Base-by-base conservation (phyloP, 2,888 invertebrate genomes). In the Bellardia pandia region DNA sequence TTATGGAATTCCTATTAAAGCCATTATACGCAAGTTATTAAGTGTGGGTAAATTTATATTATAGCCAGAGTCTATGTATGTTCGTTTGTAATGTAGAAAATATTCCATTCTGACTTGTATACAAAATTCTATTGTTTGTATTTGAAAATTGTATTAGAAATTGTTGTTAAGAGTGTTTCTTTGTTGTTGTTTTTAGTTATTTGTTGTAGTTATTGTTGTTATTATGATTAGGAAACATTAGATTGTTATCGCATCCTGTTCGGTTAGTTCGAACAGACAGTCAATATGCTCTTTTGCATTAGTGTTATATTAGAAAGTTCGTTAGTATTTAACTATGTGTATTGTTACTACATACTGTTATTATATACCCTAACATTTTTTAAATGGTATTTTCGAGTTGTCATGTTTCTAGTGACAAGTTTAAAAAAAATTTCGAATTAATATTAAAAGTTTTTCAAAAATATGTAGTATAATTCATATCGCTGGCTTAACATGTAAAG, bases 221-320 rank as follows among this genome's bases (percentile, higher is more conserved):
- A 76, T 80, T 80, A 77, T 85, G 76, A 72, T 77, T 53, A 64
- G 71, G 58, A 72, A 66, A 77, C 77, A 66, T 81, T 81, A 30
- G 51, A 76, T 72, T 81, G 76, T 66, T 85, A 75, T 85, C 75
- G 53, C 23, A 53, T 74, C 45, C 74, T 74, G 23, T 81, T 30
- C 14, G 8, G 48, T 64, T 66, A 58, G 58, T 58, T 81, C 53
- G 40, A 42, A 53, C 14, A 75, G 68, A 53, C 14, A 75, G 68
- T 68, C 74, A 81, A 75, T 68, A 75, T 81, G 81, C 74, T 68
- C 33, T 71, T 53, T 30, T 53, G 23, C 16, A 53, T 71, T 30
- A 53, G 30, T 56, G 53, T 68, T 48, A 48, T 45, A 33, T 37
- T 13, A 13, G 3, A 62, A 30, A n/a, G 56, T 42, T 64, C 37